Evolutionary conservation across 2,797 vertebrate genomes (phyloP).

Genomic region (Dipus sagitta): DNA sequence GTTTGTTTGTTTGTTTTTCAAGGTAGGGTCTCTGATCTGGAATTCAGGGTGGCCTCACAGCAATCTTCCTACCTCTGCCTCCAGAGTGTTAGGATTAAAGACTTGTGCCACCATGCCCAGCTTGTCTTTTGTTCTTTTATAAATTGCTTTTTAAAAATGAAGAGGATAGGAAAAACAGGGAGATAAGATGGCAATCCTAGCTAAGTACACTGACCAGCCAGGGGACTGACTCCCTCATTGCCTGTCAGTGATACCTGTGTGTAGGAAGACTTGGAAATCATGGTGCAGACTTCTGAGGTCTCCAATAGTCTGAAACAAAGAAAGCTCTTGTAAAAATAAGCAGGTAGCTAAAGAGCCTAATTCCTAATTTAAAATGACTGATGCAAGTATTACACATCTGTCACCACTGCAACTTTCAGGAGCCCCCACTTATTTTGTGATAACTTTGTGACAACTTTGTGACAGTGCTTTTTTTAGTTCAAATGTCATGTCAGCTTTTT

Average conservation of each 20-base stretch:
- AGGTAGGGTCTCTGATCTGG: too few species aligned
- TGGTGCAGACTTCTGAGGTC: not conserved
- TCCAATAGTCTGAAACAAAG: not conserved
- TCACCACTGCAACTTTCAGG: not conserved
- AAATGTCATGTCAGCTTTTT: not conserved
- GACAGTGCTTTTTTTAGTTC: not conserved
- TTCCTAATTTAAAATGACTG: not conserved
- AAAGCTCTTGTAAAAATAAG: not conserved
- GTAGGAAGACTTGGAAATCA: not conserved
- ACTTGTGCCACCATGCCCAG: not conserved
- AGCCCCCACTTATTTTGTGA: not conserved
- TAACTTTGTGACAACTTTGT: too few species aligned
- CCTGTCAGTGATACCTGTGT: not conserved
- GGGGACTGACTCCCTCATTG: not conserved
- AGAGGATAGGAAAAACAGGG: not conserved
- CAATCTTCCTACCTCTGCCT: too few species aligned
- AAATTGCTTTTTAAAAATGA: not conserved
- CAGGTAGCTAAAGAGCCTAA: not conserved
- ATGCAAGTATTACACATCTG: not conserved
- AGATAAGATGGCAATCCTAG: not conserved
- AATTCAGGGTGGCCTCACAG: too few species aligned
- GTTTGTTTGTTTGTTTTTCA: too few species aligned
- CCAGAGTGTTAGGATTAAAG: too few species aligned
- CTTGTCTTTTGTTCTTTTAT: slow-evolving; percentile 1
- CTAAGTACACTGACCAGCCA: not conserved